Evolutionary conservation across 2,888 invertebrate species (phyloP), one percentile per base, ranked within the genome.

Genomic region (Gryllus longicercus): DNA sequence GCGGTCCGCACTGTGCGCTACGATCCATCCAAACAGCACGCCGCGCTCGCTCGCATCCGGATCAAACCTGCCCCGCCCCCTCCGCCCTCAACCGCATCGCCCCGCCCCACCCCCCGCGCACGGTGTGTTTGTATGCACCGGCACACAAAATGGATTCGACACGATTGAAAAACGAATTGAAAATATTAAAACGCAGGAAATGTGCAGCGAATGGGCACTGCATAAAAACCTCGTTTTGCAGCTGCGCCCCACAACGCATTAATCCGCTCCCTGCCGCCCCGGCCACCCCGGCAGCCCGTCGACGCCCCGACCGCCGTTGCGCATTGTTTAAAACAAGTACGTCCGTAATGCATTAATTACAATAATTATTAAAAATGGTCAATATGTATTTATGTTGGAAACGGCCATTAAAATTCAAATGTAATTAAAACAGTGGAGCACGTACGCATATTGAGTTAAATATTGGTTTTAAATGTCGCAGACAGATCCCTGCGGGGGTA

Each of bases 81-180:
- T 18, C 18, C 63, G 2, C 2, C 63, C 63, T 4, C 63, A 14
- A 63, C 16, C n/a, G n/a, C 63, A 63, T 63, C 63, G n/a, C 11
- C 63, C 63, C 63, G 0, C 63, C 63, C n/a, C 63, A 11, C 63
- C 14, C 63, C 63, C 63, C 14, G n/a, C 63, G 63, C 63, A 18
- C 63, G n/a, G 16, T 63, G 63, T 63, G n/a, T 63, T 63, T 63
- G 63, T 63, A 63, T 63, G 63, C 63, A 63, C 63, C 63, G n/a
- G 63, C 16, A 63, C 63, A 63, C 63, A 63, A 63, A 63, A 63
- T 63, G 63, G 63, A 63, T 63, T 63, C 63, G 63, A 63, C 63
- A 63, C 63, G 63, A 63, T 63, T 63, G 63, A 63, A 63, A 63
- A 63, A 63, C 63, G 63, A 63, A 63, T 63, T 63, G 63, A 63